phyloP scores from a whole-genome alignment of 2,797 vertebrate genomes.

The Sternarchorhynchus goeldii region DNA sequence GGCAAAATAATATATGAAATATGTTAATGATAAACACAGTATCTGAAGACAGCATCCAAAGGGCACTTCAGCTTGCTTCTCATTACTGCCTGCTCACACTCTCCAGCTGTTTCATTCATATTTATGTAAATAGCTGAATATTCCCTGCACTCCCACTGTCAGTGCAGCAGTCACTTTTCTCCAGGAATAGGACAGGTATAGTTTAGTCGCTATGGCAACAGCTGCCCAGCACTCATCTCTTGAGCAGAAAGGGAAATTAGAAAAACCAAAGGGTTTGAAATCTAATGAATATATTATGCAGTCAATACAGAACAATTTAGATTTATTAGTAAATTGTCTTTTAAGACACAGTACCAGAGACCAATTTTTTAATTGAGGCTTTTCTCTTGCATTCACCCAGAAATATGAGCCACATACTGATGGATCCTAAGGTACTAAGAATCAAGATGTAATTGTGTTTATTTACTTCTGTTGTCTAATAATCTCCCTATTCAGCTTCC shows the following conservation, averaged over 20 bases:
- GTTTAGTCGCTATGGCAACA: constrained; percentile 51
- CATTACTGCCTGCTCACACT: constrained; percentile 30
- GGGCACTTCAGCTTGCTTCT: constrained; percentile 1
- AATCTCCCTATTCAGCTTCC: constrained; percentile 19
- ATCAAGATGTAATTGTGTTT: constrained; percentile 22
- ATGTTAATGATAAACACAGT: constrained; percentile 14
- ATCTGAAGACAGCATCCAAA: neutral
- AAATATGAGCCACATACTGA: constrained; percentile 2
- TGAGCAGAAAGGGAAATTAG: constrained; percentile 50
- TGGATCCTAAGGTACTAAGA: neutral
- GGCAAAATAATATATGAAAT: neutral
- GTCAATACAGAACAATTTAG: constrained; percentile 47
- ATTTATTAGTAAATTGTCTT: constrained; percentile 46
- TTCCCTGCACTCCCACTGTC: constrained; percentile 37
- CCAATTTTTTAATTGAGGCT: constrained; percentile 26
- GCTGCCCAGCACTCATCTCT: constrained; percentile 41
- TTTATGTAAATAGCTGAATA: constrained; percentile 50
- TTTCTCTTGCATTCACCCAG: constrained; percentile 16
- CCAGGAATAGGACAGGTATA: constrained; percentile 44
- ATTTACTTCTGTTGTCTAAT: constrained; percentile 21
- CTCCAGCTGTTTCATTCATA: constrained; percentile 37
- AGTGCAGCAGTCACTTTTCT: constrained; percentile 32
- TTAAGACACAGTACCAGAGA: constrained; percentile 28
- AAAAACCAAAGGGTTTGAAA: constrained; percentile 51
- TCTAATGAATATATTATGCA: constrained; percentile 57